Percentiles rank a stretch among this genome's conserved stretches.
phyloP scores from a whole-genome alignment of 2,888 invertebrate species.

The Polydrusus cervinus region DNA sequence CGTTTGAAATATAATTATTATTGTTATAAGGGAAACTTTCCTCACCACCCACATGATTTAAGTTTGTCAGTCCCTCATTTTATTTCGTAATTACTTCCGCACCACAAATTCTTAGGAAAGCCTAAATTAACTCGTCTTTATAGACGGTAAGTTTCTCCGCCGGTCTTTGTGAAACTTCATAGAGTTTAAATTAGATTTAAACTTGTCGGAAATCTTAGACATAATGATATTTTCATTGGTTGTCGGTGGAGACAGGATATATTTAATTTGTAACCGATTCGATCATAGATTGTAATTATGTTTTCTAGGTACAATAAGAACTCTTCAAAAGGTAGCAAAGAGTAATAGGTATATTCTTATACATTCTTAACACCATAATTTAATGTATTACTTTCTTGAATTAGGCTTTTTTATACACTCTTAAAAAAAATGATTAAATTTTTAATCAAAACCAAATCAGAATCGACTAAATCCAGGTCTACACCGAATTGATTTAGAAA shows the following conservation, averaged over 20 bases:
- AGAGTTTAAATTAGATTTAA: constrained; percentile 14
- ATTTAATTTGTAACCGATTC: background rate
- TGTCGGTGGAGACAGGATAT: background rate
- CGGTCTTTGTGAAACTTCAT: constrained; percentile 16
- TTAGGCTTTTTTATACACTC: too few species aligned
- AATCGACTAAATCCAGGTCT: too few species aligned
- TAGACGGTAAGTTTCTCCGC: constrained; percentile 2
- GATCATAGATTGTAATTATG: too few species aligned
- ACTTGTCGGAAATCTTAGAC: background rate
- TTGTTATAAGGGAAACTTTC: background rate
- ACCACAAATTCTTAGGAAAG: background rate
- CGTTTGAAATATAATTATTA: background rate
- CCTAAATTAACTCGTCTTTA: constrained; percentile 17
- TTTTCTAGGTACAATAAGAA: too few species aligned
- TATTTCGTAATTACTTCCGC: constrained; percentile 2
- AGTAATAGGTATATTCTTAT: too few species aligned
- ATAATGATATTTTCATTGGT: background rate
- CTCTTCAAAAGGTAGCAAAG: too few species aligned
- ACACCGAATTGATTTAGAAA: too few species aligned
- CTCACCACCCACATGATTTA: background rate
- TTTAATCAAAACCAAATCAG: too few species aligned
- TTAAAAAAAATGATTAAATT: too few species aligned
- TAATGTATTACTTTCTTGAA: too few species aligned
- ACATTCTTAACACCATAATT: too few species aligned
- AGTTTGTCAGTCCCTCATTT: constrained; percentile 5